Percentiles rank a stretch among this genome's conserved stretches.
Evolutionary conservation across 1,140 invertebrate genomes (phyloP).

Genomic region (Drosophila nigromelanica): DNA sequence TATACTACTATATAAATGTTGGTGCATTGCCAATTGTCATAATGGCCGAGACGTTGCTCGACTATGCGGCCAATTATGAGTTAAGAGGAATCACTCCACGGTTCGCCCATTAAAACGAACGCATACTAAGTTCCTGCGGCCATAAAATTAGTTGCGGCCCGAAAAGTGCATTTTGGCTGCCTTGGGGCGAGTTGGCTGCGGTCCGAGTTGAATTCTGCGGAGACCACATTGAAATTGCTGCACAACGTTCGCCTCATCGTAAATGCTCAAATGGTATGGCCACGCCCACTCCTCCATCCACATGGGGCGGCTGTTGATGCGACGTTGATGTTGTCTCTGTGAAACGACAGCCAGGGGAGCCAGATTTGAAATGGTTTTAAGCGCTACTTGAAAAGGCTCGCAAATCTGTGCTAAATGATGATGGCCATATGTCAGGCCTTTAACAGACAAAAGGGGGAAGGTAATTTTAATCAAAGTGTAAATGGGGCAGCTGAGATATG

Average conservation of each 20-base stretch:
- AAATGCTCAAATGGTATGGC: conserved; percentile 56
- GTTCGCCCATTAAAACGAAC: conserved; percentile 67
- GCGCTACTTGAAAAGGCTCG: conserved; percentile 46
- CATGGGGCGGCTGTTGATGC: conserved; percentile 38
- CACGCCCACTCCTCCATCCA: no score
- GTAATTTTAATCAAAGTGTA: neutral
- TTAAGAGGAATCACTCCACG: conserved; percentile 72
- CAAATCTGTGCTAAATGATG: conserved; percentile 61
- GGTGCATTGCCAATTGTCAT: conserved; percentile 77
- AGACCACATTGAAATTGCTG: conserved; percentile 49
- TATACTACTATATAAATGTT: conserved; percentile 10
- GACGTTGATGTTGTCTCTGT: neutral
- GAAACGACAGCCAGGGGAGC: neutral
- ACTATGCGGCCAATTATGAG: conserved; percentile 74
- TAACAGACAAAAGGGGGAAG: conserved; percentile 17
- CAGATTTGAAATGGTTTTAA: conserved; percentile 69
- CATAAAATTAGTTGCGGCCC: conserved; percentile 78
- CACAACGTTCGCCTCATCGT: conserved; percentile 58
- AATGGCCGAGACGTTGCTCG: conserved; percentile 67
- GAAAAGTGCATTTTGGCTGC: conserved; percentile 74
- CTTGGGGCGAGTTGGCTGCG: conserved; percentile 5
- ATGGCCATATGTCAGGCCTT: conserved; percentile 63
- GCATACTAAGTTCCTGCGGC: conserved; percentile 67
- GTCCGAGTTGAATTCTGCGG: neutral
- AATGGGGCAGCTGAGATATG: neutral